Percentiles rank a stretch among this genome's conserved stretches.
Evolutionary conservation across 2,797 vertebrate genomes (phyloP).

Genomic region (Leptatherina wallacei): DNA sequence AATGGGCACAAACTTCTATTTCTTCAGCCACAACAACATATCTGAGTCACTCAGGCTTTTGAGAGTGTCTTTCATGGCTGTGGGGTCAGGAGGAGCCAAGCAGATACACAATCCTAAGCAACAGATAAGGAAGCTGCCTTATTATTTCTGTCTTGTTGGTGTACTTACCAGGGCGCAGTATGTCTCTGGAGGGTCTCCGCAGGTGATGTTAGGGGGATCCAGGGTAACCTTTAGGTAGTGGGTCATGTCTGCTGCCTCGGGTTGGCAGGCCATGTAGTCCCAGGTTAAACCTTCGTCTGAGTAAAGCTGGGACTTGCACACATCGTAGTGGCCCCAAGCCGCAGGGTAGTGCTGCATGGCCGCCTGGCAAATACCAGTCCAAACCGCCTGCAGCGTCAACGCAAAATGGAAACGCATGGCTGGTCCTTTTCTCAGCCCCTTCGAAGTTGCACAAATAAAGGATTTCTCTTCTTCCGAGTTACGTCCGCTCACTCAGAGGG

Average conservation of each 20-base stretch:
- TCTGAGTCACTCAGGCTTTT: constrained; percentile 57
- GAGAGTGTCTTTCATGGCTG: constrained; percentile 38
- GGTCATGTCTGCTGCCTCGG: constrained; percentile 96
- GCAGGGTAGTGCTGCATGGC: constrained; percentile 93
- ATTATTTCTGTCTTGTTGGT: background rate
- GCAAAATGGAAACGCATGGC: constrained; percentile 92
- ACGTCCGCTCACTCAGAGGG: constrained; percentile 52
- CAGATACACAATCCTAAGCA: constrained; percentile 8
- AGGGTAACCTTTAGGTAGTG: constrained; percentile 92
- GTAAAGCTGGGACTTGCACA: constrained; percentile 96
- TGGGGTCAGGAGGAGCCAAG: constrained; percentile 38
- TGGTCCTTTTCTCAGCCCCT: constrained; percentile 55
- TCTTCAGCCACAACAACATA: constrained; percentile 28
- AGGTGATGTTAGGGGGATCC: constrained; percentile 97
- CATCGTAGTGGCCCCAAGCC: constrained; percentile 96
- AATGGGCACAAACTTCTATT: constrained; percentile 42
- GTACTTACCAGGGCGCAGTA: constrained; percentile 98
- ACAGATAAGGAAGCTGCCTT: constrained; percentile 18
- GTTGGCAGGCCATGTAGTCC: constrained; percentile 99
- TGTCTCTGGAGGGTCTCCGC: constrained; percentile 95
- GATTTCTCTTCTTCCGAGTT: constrained; percentile 43
- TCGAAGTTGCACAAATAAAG: constrained; percentile 25
- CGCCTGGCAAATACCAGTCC: constrained; percentile 88
- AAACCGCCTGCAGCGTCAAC: constrained; percentile 90
- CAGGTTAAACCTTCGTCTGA: constrained; percentile 95